Evolutionary conservation across 2,888 invertebrate species (phyloP), one percentile per base, ranked within the genome.

Genomic region (Chrysomela aeneicollis): DNA sequence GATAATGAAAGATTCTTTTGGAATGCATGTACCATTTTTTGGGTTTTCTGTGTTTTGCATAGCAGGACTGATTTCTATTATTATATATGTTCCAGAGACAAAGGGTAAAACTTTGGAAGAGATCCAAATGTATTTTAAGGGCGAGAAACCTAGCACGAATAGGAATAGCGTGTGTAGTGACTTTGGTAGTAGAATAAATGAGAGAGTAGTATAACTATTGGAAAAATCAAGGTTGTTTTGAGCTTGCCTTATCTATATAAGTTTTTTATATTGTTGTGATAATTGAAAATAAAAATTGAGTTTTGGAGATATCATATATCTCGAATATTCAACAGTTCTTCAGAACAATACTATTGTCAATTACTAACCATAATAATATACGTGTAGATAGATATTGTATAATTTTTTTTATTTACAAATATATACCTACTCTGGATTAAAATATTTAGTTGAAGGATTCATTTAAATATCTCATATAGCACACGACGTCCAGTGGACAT

Each of bases 91-190:
- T n/a, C 90, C 90, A 0, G 91, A 91, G 82, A 91, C 91, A 2
- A 91, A 89, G 78, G 90, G 90, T 63, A 90, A 89, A 75, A 89
- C 90, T 1, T 85, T 91, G 76, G 86, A 89, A 59, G 86, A 88
- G 75, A 91, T 91, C 74, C 91, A 91, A 77, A 86, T 87, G 19
- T 85, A 87, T 60, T 82, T 91, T 4, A 84, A 85, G 70, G 85
- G 87, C 81, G 35, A 79, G 80, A 17, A 9, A 12, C n/a, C 15
- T n/a, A 42, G 4, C 3, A 12, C 8, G n/a, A 42, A 42, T 10
- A 1, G 12, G 15, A 42, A 42, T 15, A 42, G 42, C 12, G 42
- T 42, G 4, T 42, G 42, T 42, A 15, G 42, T 15, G 15, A 15
- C 12, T 42, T 15, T 15, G 42, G 42, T 12, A 42, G 42, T 42